Base-by-base conservation (phyloP, 2,888 invertebrate genomes). In the Rhingia rostrata region DNA sequence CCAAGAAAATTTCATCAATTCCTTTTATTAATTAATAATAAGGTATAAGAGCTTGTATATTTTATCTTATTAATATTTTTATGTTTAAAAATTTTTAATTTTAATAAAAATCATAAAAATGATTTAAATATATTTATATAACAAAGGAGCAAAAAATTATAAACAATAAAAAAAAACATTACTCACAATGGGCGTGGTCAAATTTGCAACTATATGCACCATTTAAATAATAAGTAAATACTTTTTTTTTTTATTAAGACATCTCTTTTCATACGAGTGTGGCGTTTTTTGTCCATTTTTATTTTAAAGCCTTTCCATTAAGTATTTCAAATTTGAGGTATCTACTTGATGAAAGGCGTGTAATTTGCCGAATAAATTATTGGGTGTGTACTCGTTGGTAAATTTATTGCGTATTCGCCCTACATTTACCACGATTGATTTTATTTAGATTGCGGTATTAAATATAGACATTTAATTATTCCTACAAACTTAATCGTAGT, bases 331-430 rank as follows among this genome's bases (percentile, higher is more conserved):
- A 6, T 45, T 45, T 12, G 12, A 12, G 43, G 43, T 22, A 49
- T 22, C 30, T 49, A 30, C 30, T 9, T 49, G 30, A 10, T 49
- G 14, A 49, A 49, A 49, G 6, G 47, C 47, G 47, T 47, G 47
- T 47, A 47, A 14, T 47, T 47, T 22, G n/a, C 10, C 32, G 32
- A 32, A 32, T 35, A n/a, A 32, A 35, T 33, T 35, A 54, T 41
- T 3, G 32, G 39, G 22, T 14, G 9, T 33, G 0, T 33, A 32
- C 9, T 22, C 22, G 22, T 22, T 22, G 1, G 12, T 10, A 1
- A 41, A 61, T 43, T 72, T 35, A 72, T 61, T 72, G 61, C 53
- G 37, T 53, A 66, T 72, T 22, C 61, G 60, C 49, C 61, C 12
- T 60, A 37, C 61, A 61, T 49, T 32, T 5, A 6, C 30, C 12